phyloP scores from a whole-genome alignment of 1,140 invertebrate species.

The Monochamus saltuarius region DNA sequence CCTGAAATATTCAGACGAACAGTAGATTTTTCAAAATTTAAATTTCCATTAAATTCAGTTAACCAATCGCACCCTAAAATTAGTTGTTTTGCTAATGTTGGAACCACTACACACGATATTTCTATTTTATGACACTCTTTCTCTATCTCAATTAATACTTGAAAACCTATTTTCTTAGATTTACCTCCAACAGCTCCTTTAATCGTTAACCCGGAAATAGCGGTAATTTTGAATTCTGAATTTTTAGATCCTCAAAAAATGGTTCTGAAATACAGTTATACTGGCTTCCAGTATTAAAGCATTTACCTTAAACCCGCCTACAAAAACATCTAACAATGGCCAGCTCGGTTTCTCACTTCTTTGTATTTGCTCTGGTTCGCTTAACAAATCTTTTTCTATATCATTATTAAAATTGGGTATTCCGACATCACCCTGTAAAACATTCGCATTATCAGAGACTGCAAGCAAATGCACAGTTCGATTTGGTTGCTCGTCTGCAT shows the following conservation, averaged over 20 bases:
- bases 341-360: not conserved
- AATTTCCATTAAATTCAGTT: not conserved
- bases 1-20: not conserved
- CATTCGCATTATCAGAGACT: no score
- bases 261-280: not conserved
- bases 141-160: not conserved
- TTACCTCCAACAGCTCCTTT: no score
- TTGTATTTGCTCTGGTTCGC: not conserved
- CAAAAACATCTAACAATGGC: not conserved
- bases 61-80: not conserved
- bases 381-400: not conserved
- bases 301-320: not conserved
- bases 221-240: not conserved
- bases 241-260: not conserved
- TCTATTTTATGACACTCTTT: not conserved
- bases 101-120: not conserved
- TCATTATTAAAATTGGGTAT: not conserved
- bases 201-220: not conserved
- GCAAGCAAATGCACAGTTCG: no score
- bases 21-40: constrained; percentile 4
- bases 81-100: not conserved
- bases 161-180: not conserved
- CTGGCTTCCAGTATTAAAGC: not conserved
- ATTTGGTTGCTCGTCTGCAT: not conserved
- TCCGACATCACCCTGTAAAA: not conserved